Base-by-base conservation (phyloP, 2,113 vertebrate genomes). In the Prolemur simus region DNA sequence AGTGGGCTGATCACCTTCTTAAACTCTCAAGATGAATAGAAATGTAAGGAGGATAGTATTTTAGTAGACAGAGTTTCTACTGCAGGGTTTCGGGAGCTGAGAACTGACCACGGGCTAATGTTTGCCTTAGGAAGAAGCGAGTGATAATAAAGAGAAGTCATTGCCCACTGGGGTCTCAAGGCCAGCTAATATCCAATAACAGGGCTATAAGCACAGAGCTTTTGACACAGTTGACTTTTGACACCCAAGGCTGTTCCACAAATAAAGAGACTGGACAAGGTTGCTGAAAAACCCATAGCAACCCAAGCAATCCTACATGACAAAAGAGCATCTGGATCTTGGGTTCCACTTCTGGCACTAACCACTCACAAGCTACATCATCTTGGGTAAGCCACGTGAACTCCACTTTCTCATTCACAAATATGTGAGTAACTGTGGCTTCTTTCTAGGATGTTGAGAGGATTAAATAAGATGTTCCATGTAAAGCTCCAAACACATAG, bases 311-410 rank as follows among this genome's bases (percentile, higher is more conserved):
- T 47, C 68, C 17, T 13, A 17, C 21, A 12, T 5, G 25, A 56
- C 34, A 4, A 80, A 84, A 93, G 23, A 20, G 42, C 25, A 25
- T 27, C 1, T 69, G 23, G 58, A 34, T 3, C 34, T 32, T 14
- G 27, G 66, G 10, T 45, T 91, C 66, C 8, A 5, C 7, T 69
- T 37, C 32, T 15, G 21, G 58, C 20, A 58, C 39, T 49, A 32
- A 20, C 9, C 54, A 27, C 2, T 27, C 54, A 47, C 0, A 0
- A 84, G 42, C 20, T 54, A 6, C 7, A 0, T 47, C 54, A 13
- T 56, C 34, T 37, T 49, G 32, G 23, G 4, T 12, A 86, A 94
- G 60, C 21, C 76, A 18, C 66, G 6, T 29, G 68, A 92, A n/a
- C 10, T 54, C 49, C 8, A 1, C 47, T 11, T 87, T 66, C 58